Evolutionary conservation across 2,888 invertebrate genomes (phyloP), one percentile per base, ranked within the genome.

Genomic region (Agriopis marginaria): DNA sequence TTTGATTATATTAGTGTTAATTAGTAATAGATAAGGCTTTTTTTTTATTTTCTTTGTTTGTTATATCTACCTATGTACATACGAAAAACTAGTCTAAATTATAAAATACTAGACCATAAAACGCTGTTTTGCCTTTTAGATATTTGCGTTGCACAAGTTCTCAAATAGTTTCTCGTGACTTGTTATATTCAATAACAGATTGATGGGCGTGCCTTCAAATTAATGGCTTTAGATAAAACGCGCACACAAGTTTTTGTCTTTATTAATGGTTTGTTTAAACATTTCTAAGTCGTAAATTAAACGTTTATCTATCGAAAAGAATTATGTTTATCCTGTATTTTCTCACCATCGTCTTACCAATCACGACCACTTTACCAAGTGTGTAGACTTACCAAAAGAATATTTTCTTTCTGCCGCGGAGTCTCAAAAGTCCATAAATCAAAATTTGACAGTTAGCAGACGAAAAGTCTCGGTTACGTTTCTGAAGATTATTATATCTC

Each of bases 131-230:
- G 14, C 59, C 39, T 32, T 47, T 32, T 59, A 47, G 39, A 47
- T n/a, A 12, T 58, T 59, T 63, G 44, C 56, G 53, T 63, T 59
- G 45, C 53, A 54, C 59, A 65, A 64, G 23, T 47, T 53, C 49
- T 45, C 42, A 32, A 32, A 54, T 40, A 50, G 32, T 53, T 51
- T 14, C 39, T 68, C 54, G 58, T 58, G 64, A 10, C 65, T 66
- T 69, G 71, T 72, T 66, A 53, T 71, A 60, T 54, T 63, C 55
- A 11, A 62, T 53, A 68, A 50, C 47, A 44, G 49, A 73, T 61
- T 50, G 45, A 53, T 74, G 66, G 73, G 71, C 70, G 70, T 63
- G 68, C 68, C 68, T 64, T 53, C 49, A 72, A 75, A 70, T 70
- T 67, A 71, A 70, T 73, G 51, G 50, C 45, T 56, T 59, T 64